phyloP scores from a whole-genome alignment of 2,797 vertebrate genomes.

The Apogon talboti region DNA sequence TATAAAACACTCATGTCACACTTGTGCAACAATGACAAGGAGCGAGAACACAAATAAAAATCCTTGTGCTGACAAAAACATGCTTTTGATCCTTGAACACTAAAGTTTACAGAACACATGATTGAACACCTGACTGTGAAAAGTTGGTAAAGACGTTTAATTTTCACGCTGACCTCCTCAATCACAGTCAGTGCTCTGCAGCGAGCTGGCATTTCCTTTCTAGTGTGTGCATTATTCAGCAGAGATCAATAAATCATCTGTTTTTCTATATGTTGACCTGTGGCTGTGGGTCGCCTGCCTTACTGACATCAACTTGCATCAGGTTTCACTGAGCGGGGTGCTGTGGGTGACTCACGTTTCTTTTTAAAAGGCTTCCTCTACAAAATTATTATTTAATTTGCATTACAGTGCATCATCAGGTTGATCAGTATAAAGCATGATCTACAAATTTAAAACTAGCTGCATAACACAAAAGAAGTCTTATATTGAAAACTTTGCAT shows the following conservation, averaged over 20 bases:
- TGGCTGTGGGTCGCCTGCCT: conserved; percentile 21
- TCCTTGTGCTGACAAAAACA: neutral
- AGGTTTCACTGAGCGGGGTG: conserved; percentile 22
- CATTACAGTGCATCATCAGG: neutral
- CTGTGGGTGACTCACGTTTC: neutral
- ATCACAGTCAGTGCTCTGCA: neutral
- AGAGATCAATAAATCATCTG: conserved; percentile 51
- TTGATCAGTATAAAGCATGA: neutral
- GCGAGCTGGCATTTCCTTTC: conserved; percentile 3
- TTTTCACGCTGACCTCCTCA: neutral
- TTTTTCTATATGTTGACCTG: conserved; percentile 24
- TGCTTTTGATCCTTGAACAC: conserved; percentile 5
- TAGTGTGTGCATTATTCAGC: conserved; percentile 33
- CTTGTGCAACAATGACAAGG: conserved; percentile 6
- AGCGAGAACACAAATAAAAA: neutral
- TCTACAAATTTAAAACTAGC: neutral
- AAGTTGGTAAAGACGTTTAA: neutral
- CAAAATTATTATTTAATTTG: neutral
- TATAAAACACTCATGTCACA: conserved; percentile 4
- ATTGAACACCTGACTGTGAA: neutral
- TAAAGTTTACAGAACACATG: neutral
- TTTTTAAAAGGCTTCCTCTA: neutral
- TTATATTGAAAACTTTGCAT: neutral
- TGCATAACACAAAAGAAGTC: neutral
- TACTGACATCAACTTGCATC: conserved; percentile 1